These are phyloP conservation scores for Formica selysi DNA, from an alignment of 1,140 invertebrate species.

Conservation along the genomic window DNA sequence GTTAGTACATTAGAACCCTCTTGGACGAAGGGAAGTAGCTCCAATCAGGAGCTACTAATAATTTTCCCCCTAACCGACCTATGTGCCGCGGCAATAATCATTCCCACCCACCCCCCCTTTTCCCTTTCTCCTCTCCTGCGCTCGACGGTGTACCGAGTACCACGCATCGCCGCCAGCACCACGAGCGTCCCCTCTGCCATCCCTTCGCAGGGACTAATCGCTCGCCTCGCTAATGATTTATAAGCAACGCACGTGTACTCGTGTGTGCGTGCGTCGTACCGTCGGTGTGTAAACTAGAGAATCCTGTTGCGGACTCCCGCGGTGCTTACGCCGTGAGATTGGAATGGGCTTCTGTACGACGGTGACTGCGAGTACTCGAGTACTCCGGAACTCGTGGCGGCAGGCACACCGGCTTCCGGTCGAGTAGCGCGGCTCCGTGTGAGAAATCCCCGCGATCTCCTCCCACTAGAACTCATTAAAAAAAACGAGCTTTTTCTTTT, in stretches of 20 bases:
- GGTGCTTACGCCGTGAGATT: slow-evolving; percentile 84
- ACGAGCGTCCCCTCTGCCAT: slow-evolving; percentile 66
- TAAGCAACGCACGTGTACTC: slow-evolving; percentile 79
- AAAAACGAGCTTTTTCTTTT: slow-evolving; percentile 62
- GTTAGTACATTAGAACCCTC: slow-evolving; percentile 80
- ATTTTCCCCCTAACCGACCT: slow-evolving; percentile 76
- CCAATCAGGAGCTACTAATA: slow-evolving; percentile 84
- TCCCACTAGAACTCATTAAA: slow-evolving; percentile 62
- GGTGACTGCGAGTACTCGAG: slow-evolving; percentile 75
- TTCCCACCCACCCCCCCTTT: slow-evolving; percentile 68
- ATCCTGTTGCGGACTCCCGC: slow-evolving; percentile 84
- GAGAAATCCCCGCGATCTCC: slow-evolving; percentile 74
- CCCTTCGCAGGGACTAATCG: slow-evolving; percentile 84
- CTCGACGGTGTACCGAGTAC: slow-evolving; percentile 58
- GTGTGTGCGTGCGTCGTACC: slow-evolving; percentile 17
- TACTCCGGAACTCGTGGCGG: slow-evolving; percentile 64
- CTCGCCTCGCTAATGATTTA: slow-evolving; percentile 85
- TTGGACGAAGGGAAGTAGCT: slow-evolving; percentile 79
- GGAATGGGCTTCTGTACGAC: slow-evolving; percentile 66
- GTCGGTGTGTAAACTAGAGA: slow-evolving; percentile 68
- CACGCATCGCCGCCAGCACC: slow-evolving; percentile 57
- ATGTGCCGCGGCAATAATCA: slow-evolving; percentile 80
- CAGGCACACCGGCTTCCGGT: slow-evolving; percentile 71
- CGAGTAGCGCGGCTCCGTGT: slow-evolving; percentile 73
- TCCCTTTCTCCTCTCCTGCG: slow-evolving; percentile 10